Percentiles rank a stretch among this genome's conserved stretches.
phyloP scores from a whole-genome alignment of 2,113 vertebrate genomes.

The Shinisaurus crocodilurus region DNA sequence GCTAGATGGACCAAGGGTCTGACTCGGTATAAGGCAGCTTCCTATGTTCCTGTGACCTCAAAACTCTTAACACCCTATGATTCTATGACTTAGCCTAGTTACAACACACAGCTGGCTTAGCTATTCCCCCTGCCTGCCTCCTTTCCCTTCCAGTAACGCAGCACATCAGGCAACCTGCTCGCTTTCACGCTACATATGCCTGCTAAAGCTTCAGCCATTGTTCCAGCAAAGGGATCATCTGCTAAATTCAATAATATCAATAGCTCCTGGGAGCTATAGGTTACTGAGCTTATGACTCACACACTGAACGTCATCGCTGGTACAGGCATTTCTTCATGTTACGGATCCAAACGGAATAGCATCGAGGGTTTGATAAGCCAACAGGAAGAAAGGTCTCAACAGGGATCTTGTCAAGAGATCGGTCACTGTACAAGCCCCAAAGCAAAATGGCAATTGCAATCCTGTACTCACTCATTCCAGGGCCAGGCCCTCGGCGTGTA shows the following conservation, averaged over 20 bases:
- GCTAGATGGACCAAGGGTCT: no score
- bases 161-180: not conserved
- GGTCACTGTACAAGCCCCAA: no score
- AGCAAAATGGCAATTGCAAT: not conserved
- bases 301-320: not conserved
- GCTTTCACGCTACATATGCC: fast-evolving
- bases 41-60: no score
- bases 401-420: not conserved
- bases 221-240: not conserved
- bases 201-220: fast-evolving
- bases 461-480: no score
- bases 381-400: not conserved
- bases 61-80: no score
- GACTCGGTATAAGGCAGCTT: no score
- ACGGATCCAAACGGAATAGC: fast-evolving
- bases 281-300: not conserved
- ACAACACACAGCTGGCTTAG: not conserved
- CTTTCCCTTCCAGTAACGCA: not conserved
- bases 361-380: fast-evolving
- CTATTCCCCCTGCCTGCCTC: not conserved
- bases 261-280: fast-evolving
- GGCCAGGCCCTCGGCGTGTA: not conserved
- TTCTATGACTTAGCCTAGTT: not conserved
- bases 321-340: not conserved
- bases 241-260: not conserved